Evolutionary conservation across 2,888 invertebrate genomes (phyloP), one percentile per base, ranked within the genome.

Genomic region (Rotaria magnacalcarata): DNA sequence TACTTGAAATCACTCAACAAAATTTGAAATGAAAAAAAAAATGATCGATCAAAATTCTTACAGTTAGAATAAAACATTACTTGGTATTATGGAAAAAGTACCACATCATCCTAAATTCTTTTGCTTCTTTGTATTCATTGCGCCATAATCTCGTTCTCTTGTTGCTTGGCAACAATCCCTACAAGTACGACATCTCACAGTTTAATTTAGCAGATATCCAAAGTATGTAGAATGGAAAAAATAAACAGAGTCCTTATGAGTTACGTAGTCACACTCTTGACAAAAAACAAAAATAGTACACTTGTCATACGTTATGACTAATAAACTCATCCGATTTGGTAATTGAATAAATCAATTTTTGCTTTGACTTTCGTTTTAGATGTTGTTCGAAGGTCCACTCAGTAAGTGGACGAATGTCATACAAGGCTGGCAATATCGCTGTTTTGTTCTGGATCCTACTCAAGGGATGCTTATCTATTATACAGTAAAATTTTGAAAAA

Each of bases 351-450:
- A 54, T 19, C 4, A 54, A 19, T 6, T 19, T 54, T 11, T 27
- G n/a, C 10, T n/a, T n/a, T 16, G 50, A 50, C 34, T 34, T 34
- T 67, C 24, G 16, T 27, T 27, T 67, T 67, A 27, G 67, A 67
- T 67, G 67, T 34, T 67, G 34, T 67, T 86, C 19, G 84, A 86
- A 93, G 96, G 96, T 90, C 95, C 96, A 87, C 92, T 96, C 88
- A 96, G 95, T 92, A 96, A 96, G 93, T 96, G 96, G 96, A 97
- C 96, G 88, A 97, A 96, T 93, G 95, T 97, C 90, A 95, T 96
- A 94, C 96, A 91, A 88, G 98, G 98, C 88, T 99, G 98, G 97
- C 98, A 99, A 92, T 97, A 97, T 92, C 94, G 98, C 89, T 99
- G 97, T 96, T 99, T 99, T 92, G 97, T 98, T 89, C 92, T 99